phyloP scores from a whole-genome alignment of 2,113 vertebrate genomes.

The Nibea coibor region DNA sequence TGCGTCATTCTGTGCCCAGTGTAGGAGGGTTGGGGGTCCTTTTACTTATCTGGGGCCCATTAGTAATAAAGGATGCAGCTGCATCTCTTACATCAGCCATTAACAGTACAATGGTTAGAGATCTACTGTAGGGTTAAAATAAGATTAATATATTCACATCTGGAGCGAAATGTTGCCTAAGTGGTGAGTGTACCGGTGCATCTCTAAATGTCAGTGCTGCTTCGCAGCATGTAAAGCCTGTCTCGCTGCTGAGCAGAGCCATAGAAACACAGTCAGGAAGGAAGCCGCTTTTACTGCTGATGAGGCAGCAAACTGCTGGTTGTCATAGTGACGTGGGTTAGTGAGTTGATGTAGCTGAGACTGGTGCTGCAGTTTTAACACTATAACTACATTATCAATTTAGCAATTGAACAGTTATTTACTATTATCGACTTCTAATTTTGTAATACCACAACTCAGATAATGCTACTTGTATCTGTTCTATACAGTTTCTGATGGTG shows the following conservation, averaged over 20 bases:
- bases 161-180: constrained; percentile 9
- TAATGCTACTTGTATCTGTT: no score
- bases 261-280: constrained; percentile 1
- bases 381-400: background rate
- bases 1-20: background rate
- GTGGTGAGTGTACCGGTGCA: background rate
- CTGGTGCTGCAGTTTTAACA: no score
- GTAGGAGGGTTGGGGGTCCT: background rate
- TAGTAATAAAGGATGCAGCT: constrained; percentile 5
- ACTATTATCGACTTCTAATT: no score
- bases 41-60: background rate
- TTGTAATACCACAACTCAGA: no score
- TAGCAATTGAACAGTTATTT: background rate
- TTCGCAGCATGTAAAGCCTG: background rate
- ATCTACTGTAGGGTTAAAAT: constrained; percentile 17
- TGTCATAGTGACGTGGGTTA: constrained; percentile 40
- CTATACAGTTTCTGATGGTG: no score
- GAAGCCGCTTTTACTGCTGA: background rate
- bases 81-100: constrained; percentile 6
- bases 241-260: background rate
- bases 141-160: constrained; percentile 44
- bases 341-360: background rate
- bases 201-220: constrained; percentile 9
- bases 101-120: constrained; percentile 10
- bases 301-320: background rate